Conservation (phyloP, 2,888 invertebrate species). For the Orthonychiurus folsomi region DNA sequence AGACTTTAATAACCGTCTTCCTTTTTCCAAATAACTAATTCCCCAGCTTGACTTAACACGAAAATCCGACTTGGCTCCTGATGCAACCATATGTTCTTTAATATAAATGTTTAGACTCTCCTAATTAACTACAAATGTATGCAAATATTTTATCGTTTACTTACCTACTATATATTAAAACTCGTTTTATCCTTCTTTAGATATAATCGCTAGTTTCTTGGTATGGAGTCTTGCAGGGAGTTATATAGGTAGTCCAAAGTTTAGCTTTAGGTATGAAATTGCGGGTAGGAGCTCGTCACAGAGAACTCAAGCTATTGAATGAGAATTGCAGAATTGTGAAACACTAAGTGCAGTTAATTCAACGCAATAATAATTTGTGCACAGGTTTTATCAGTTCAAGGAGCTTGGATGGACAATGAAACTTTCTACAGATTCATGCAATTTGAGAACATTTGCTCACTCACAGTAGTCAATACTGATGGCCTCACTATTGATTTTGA, state of each 20-base stretch:
- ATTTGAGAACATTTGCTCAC: constrained; percentile 33
- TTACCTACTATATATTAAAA: too few relatives aligned
- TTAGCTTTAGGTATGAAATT: too few relatives aligned
- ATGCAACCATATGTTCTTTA: too few relatives aligned
- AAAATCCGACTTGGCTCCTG: too few relatives aligned
- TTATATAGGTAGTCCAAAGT: too few relatives aligned
- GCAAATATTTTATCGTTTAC: not conserved
- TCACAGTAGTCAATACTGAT: constrained; percentile 40
- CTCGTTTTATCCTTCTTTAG: too few relatives aligned
- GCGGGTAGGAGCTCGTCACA: too few relatives aligned
- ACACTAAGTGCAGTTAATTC: constrained; percentile 1
- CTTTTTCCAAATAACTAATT: too few relatives aligned
- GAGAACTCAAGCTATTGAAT: not conserved
- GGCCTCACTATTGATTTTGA: constrained; percentile 42
- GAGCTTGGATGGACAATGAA: constrained; percentile 42
- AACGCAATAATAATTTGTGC: constrained; percentile 2
- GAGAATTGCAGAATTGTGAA: not conserved
- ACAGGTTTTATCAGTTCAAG: constrained; percentile 40
- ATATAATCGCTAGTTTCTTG: too few relatives aligned
- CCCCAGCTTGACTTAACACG: too few relatives aligned
- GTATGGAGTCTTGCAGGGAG: too few relatives aligned
- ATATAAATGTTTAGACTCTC: not conserved
- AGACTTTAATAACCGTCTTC: too few relatives aligned
- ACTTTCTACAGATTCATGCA: constrained; percentile 41
- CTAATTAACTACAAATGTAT: not conserved